phyloP scores from a whole-genome alignment of 2,797 vertebrate species.

The Antrozous pallidus region DNA sequence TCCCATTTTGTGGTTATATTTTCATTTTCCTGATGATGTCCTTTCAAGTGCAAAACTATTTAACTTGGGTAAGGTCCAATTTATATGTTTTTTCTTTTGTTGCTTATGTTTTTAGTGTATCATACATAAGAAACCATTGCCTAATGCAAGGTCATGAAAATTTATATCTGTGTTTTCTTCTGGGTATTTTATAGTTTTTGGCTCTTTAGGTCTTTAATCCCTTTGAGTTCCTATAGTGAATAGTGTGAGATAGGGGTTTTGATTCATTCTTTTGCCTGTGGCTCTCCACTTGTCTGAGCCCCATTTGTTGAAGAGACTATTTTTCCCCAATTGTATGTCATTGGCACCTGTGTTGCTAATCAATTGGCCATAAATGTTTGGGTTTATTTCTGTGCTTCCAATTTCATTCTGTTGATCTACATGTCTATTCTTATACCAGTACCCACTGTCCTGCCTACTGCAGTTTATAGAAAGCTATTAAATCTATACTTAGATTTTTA shows the following conservation, averaged over 20 bases:
- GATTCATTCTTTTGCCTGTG: not conserved
- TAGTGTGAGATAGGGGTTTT: not conserved
- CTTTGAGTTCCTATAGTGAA: not conserved
- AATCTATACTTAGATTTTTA: not conserved
- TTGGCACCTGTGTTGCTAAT: not conserved
- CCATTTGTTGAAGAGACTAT: not conserved
- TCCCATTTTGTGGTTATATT: not conserved
- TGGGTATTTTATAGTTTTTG: not conserved
- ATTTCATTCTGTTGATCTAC: not conserved
- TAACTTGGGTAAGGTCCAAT: not conserved
- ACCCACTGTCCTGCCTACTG: not conserved
- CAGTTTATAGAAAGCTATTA: not conserved
- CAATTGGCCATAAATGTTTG: not conserved
- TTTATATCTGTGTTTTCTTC: not conserved
- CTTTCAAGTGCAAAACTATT: not conserved
- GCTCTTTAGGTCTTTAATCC: not conserved
- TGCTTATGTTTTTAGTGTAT: not conserved
- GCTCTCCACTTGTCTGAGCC: not conserved
- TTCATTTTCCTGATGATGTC: slow-evolving; percentile 1
- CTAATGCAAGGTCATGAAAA: not conserved
- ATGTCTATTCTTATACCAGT: not conserved
- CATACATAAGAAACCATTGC: not conserved
- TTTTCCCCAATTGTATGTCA: not conserved
- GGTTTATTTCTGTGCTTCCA: not conserved
- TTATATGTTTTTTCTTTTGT: not conserved